Conservation (phyloP, 2,888 invertebrate genomes). For the Sphinx pinastri region DNA sequence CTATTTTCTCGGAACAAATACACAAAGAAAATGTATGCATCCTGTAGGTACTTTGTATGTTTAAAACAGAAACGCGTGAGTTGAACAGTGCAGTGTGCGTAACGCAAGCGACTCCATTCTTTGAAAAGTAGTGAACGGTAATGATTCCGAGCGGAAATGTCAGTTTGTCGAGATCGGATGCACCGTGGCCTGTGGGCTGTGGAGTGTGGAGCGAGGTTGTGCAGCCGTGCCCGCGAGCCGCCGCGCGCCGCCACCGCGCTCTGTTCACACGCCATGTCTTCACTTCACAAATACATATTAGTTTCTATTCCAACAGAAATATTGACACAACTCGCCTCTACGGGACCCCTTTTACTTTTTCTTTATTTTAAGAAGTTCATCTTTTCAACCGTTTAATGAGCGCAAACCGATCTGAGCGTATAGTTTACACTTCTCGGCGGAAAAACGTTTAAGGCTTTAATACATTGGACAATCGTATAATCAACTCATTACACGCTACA, state of each 20-base stretch:
- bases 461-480: background rate
- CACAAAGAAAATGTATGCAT: conserved; percentile 35
- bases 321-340: conserved; percentile 58
- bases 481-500: background rate
- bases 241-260: conserved; percentile 40
- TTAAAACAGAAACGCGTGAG: conserved; percentile 53
- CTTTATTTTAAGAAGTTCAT: conserved; percentile 31
- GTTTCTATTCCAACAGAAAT: conserved; percentile 58
- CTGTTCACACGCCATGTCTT: conserved; percentile 65
- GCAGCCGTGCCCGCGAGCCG: conserved; percentile 35
- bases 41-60: conserved; percentile 38
- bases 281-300: conserved; percentile 53
- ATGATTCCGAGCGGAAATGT: conserved; percentile 70
- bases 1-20: conserved; percentile 64
- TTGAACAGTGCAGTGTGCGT: conserved; percentile 45
- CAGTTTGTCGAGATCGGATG: conserved; percentile 68
- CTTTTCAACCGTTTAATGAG: conserved; percentile 21
- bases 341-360: conserved; percentile 41
- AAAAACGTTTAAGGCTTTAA: background rate
- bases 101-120: conserved; percentile 47
- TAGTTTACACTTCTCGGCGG: background rate
- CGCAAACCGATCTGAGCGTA: background rate
- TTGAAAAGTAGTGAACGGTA: conserved; percentile 55
- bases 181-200: conserved; percentile 13
- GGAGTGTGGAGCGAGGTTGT: background rate